Evolutionary conservation across 2,113 vertebrate species (phyloP).

Genomic region (Sitta europaea): DNA sequence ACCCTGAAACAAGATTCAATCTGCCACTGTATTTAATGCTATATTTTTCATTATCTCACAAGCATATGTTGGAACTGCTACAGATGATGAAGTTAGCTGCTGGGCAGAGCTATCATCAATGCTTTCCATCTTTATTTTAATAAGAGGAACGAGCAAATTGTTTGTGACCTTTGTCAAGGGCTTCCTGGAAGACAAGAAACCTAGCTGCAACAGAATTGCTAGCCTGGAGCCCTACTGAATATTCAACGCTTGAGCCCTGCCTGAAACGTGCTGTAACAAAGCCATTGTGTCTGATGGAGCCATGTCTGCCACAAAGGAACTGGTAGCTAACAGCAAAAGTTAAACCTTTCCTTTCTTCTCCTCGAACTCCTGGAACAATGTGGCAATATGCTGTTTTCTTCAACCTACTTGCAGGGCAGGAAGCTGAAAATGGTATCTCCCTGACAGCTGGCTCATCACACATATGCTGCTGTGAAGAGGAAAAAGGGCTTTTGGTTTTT

Average conservation of each 20-base stretch:
- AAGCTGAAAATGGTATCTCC: neutral
- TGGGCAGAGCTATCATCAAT: constrained; percentile 85
- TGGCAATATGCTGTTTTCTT: neutral
- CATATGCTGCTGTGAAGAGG: neutral
- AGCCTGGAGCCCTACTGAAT: constrained; percentile 83
- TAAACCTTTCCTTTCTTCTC: neutral
- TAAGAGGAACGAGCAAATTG: constrained; percentile 83
- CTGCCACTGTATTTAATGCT: constrained; percentile 91
- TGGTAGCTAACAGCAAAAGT: neutral
- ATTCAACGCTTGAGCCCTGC: constrained; percentile 76
- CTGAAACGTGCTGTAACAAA: constrained; percentile 75
- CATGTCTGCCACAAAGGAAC: constrained; percentile 25
- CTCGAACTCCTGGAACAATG: neutral
- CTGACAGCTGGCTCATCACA: neutral
- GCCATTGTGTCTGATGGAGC: constrained; percentile 72
- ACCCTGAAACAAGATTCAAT: constrained; percentile 91
- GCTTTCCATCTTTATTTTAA: constrained; percentile 84
- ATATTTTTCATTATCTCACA: constrained; percentile 90
- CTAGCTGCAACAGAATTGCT: constrained; percentile 70
- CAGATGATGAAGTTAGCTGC: constrained; percentile 92
- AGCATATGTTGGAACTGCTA: constrained; percentile 93
- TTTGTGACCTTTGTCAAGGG: constrained; percentile 97
- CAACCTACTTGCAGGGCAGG: neutral
- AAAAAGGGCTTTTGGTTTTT: neutral
- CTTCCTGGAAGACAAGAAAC: constrained; percentile 78